Base-by-base conservation (phyloP, 2,113 vertebrate genomes). In the Ornithorhynchus anatinus region DNA sequence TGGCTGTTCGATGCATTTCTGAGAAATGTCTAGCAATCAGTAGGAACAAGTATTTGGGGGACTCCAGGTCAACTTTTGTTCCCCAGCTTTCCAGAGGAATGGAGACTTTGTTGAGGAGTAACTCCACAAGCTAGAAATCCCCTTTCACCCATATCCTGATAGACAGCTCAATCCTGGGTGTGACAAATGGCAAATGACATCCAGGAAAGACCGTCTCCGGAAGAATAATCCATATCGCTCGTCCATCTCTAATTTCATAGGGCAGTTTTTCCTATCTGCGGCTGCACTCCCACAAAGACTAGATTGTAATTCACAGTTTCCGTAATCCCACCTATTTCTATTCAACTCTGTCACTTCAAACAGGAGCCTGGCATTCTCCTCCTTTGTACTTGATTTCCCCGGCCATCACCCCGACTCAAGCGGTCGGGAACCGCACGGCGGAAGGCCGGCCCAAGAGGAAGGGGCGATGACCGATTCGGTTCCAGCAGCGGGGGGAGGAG, bases 111-210 rank as follows among this genome's bases (percentile, higher is more conserved):
- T 44, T 56, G 38, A 56, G 48, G 32, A 84, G 61, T 72, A 88
- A 77, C 68, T 90, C 80, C 77, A 86, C 87, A 79, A 88, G 81
- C 81, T 84, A 84, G 57, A 88, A 88, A 74, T 58, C 64, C 71
- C 75, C 78, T 88, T 89, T 76, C 77, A 85, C 79, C 82, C 77
- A 82, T 81, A 89, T 92, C 84, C 81, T 92, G 91, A 92, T 88
- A 79, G 92, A 92, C 89, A 92, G 91, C 71, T 75, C 89, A 89
- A 91, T 88, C 88, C 75, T 77, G 69, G 68, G 77, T 90, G 89
- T 91, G 89, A 94, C 92, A 92, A 93, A 92, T 89, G 75, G 82
- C 84, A 90, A 81, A 89, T 93, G 92, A 94, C 92, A 92, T 90
- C 87, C 81, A 88, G 88, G 89, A 89, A 90, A 79, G 83, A 85